A percentile compares a stretch with the other conserved stretches of the same genome.
phyloP scores from a whole-genome alignment of 2,888 invertebrate species.

The Ophioninae sp. region DNA sequence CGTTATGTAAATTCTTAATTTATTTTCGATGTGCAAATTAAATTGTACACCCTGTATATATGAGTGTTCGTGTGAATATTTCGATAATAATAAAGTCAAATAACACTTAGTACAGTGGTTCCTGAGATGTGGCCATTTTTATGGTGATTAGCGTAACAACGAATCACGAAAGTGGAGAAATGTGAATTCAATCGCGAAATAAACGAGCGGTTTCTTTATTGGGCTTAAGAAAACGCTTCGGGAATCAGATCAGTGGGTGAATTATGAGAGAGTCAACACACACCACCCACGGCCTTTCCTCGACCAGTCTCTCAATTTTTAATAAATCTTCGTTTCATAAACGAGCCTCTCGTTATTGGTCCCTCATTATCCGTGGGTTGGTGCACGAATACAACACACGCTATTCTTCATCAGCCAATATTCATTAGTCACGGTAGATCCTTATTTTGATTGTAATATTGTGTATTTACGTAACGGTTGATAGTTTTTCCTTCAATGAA shows the following conservation, averaged over 20 bases:
- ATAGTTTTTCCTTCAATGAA: background rate
- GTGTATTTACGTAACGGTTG: background rate
- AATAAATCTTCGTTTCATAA: constrained; percentile 13
- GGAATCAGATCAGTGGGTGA: constrained; percentile 66
- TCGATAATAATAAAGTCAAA: background rate
- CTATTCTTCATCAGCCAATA: constrained; percentile 33
- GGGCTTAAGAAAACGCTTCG: constrained; percentile 45
- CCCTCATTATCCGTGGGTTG: constrained; percentile 1
- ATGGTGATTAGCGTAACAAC: constrained; percentile 18
- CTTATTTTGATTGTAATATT: background rate
- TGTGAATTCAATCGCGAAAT: constrained; percentile 40
- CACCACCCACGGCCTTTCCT: constrained; percentile 2
- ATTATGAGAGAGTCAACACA: constrained; percentile 42
- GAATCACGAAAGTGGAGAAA: constrained; percentile 43
- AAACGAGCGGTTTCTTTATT: constrained; percentile 61
- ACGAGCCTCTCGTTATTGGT: constrained; percentile 31
- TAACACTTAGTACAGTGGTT: constrained; percentile 1
- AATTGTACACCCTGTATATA: background rate
- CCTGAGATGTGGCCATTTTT: constrained; percentile 38
- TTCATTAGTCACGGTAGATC: constrained; percentile 29
- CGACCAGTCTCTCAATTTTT: constrained; percentile 9
- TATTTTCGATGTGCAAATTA: background rate
- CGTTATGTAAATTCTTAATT: background rate
- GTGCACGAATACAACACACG: background rate
- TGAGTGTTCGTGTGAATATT: background rate